These are phyloP conservation scores for Tipula vernalis DNA, from an alignment of 2,888 invertebrate species.

Conservation along the genomic window DNA sequence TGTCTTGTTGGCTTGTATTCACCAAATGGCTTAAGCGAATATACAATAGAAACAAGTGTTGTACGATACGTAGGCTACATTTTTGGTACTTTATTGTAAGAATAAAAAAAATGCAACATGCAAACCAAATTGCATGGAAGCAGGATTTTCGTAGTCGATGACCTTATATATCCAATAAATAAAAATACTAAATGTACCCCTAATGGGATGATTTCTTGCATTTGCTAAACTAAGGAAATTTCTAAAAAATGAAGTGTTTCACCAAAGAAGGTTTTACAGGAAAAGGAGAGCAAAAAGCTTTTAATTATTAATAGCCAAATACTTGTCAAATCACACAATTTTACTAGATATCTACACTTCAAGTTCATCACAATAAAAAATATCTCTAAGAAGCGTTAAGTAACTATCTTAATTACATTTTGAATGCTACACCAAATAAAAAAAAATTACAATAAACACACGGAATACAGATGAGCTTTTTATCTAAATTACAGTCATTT, in stretches of 20 bases:
- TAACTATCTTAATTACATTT: background rate
- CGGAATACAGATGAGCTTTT: background rate
- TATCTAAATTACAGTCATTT: background rate
- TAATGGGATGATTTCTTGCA: no score
- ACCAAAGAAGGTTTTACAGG: no score
- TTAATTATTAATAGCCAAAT: no score
- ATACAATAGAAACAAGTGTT: background rate
- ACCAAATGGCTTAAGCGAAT: background rate
- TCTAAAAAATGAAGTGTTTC: no score
- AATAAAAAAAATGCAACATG: background rate
- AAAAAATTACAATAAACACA: background rate
- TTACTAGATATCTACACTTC: no score
- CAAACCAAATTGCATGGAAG: no score
- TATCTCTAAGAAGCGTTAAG: background rate
- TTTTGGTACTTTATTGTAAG: background rate
- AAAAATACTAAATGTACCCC: no score
- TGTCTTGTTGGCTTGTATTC: background rate
- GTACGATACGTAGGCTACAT: background rate
- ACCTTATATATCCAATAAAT: no score
- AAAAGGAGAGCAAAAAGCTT: no score
- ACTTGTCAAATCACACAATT: no score
- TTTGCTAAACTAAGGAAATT: no score
- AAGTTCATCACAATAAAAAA: background rate
- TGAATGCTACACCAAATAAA: background rate
- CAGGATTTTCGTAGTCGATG: no score